A percentile compares a stretch with the other conserved stretches of the same genome.
Evolutionary conservation across 2,888 invertebrate genomes (phyloP).

Genomic region (Eristalis arbustorum): DNA sequence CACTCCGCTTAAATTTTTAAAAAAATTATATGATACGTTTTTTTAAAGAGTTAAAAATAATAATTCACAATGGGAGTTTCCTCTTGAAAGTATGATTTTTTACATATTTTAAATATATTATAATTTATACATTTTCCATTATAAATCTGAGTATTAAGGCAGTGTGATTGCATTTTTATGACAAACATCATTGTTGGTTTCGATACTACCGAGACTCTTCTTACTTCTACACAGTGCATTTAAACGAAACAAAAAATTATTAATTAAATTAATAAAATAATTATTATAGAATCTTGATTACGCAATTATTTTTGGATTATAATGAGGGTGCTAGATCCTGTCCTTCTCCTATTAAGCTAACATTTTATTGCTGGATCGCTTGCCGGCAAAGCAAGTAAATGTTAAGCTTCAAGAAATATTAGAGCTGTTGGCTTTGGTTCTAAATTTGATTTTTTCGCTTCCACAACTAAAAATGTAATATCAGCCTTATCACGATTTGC

Average conservation of each 20-base stretch:
- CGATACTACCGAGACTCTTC: neutral
- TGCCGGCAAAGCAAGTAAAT: conserved; percentile 93
- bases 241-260: neutral
- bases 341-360: conserved; percentile 73
- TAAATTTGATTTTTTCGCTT: conserved; percentile 94
- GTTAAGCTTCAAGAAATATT: conserved; percentile 95
- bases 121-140: neutral
- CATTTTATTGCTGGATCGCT: conserved; percentile 81
- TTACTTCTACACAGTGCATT: neutral
- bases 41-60: neutral
- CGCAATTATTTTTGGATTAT: conserved; percentile 67
- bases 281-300: conserved; percentile 76
- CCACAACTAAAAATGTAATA: conserved; percentile 96
- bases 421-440: conserved; percentile 95
- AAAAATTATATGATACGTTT: neutral
- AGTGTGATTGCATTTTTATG: neutral
- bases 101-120: neutral
- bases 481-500: conserved; percentile 92
- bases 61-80: neutral
- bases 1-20: neutral
- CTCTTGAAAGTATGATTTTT: neutral
- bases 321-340: conserved; percentile 78
- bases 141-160: neutral
- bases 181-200: neutral
- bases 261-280: neutral